phyloP scores from a whole-genome alignment of 2,113 vertebrate species.

The Lepisosteus oculatus region DNA sequence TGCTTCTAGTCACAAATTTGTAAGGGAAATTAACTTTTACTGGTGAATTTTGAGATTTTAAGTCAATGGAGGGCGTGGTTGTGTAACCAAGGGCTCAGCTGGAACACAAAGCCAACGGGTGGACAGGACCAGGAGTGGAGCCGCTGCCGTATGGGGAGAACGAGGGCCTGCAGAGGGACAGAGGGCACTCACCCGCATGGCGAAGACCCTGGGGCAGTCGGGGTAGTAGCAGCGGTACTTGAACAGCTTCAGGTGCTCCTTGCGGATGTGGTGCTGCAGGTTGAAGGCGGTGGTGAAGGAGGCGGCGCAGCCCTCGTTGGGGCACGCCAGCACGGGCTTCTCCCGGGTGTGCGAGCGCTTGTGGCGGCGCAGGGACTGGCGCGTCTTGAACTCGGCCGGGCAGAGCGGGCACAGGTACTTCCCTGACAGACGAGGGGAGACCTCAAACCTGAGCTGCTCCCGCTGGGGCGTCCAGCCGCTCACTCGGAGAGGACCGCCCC shows the following conservation, averaged over 20 bases:
- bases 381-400: slow-evolving; percentile 56
- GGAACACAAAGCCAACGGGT: no score
- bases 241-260: slow-evolving; percentile 66
- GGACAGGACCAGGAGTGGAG: no score
- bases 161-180: no score
- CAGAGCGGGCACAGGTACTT: slow-evolving; percentile 52
- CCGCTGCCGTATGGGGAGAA: no score
- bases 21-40: no score
- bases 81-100: no score
- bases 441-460: neutral
- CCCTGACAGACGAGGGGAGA: slow-evolving; percentile 29
- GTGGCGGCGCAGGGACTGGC: slow-evolving; percentile 52
- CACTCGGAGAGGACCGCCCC: no score
- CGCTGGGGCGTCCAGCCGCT: no score
- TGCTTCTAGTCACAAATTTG: no score
- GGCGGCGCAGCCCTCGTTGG: slow-evolving; percentile 58
- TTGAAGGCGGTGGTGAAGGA: slow-evolving; percentile 75
- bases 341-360: slow-evolving; percentile 55
- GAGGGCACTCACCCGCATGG: slow-evolving; percentile 58
- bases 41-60: no score
- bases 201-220: slow-evolving; percentile 59
- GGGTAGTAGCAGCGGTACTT: slow-evolving; percentile 64
- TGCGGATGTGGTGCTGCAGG: slow-evolving; percentile 74
- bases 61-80: no score
- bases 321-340: slow-evolving; percentile 61